Evolutionary conservation across 2,113 vertebrate species (phyloP).

Genomic region (Toxostoma redivivum): DNA sequence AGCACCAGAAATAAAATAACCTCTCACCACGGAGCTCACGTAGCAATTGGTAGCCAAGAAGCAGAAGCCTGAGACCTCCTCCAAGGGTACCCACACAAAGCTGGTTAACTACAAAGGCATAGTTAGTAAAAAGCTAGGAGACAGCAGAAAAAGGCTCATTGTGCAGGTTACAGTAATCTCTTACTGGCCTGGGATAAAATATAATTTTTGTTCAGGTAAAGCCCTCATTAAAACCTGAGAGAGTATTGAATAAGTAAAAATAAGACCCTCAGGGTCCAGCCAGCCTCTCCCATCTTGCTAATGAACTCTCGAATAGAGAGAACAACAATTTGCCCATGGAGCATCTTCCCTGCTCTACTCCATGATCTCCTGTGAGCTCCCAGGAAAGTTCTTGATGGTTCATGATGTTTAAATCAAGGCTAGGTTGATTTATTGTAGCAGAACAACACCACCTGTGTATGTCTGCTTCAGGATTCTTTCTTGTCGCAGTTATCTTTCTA

Average conservation of each 20-base stretch:
- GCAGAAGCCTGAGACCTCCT: not conserved
- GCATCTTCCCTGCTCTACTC: not conserved
- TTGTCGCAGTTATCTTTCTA: not conserved
- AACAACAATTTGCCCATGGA: not conserved
- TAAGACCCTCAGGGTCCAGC: not conserved
- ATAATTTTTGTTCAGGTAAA: not conserved
- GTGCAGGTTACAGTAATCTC: not conserved
- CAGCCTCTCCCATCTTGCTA: not conserved
- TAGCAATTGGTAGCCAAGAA: not conserved
- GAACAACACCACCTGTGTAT: not conserved
- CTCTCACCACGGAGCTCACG: not conserved
- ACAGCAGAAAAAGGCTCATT: not conserved
- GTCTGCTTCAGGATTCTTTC: not conserved
- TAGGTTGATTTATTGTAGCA: not conserved
- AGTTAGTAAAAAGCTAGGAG: not conserved
- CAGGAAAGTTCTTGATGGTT: not conserved
- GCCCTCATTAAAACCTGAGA: constrained; percentile 4
- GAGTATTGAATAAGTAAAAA: constrained; percentile 3
- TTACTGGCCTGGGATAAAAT: not conserved
- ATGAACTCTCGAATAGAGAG: not conserved
- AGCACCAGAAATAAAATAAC: not conserved
- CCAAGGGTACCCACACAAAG: not conserved
- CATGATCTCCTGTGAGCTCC: not conserved
- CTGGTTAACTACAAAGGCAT: not conserved
- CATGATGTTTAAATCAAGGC: not conserved